Conservation (phyloP, 1,140 invertebrate species). For the Drosophila tani region DNA sequence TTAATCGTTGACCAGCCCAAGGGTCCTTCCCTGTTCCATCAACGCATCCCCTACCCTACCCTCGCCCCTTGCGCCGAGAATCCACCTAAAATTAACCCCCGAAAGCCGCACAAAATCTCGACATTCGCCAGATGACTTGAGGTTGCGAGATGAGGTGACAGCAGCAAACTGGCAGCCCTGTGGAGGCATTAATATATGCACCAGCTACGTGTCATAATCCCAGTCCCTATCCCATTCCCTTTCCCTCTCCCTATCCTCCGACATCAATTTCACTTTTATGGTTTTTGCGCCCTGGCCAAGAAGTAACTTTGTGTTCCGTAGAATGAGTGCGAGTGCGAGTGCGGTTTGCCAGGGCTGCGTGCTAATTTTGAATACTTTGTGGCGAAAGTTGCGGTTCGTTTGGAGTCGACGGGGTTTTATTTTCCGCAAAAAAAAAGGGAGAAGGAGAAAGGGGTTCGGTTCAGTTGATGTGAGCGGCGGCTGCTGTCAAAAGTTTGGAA, state of each 20-base stretch:
- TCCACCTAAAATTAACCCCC: conserved; percentile 1
- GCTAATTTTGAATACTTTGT: conserved; percentile 68
- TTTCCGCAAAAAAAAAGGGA: neutral
- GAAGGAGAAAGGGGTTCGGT: neutral
- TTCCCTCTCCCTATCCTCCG: neutral
- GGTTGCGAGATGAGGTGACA: conserved; percentile 56
- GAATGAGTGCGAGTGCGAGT: conserved; percentile 7
- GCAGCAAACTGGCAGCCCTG: conserved; percentile 13
- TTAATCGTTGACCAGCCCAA: neutral
- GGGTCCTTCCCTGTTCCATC: neutral
- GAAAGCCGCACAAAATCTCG: conserved; percentile 33
- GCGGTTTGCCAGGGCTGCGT: conserved; percentile 47
- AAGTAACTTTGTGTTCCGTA: conserved; percentile 36
- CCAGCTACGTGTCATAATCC: conserved; percentile 64
- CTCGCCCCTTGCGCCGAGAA: neutral
- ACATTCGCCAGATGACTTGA: conserved; percentile 47
- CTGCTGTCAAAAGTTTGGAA: conserved; percentile 47
- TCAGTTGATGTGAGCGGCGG: conserved; percentile 19
- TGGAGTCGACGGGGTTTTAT: conserved; percentile 15
- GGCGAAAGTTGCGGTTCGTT: conserved; percentile 29
- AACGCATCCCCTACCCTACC: neutral
- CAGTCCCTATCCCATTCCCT: neutral
- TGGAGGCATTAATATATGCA: conserved; percentile 59
- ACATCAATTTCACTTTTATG: conserved; percentile 57
- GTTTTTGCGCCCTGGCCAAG: conserved; percentile 40